Evolutionary conservation across 2,113 vertebrate species (phyloP).

Genomic region (Sclerurus mexicanus): DNA sequence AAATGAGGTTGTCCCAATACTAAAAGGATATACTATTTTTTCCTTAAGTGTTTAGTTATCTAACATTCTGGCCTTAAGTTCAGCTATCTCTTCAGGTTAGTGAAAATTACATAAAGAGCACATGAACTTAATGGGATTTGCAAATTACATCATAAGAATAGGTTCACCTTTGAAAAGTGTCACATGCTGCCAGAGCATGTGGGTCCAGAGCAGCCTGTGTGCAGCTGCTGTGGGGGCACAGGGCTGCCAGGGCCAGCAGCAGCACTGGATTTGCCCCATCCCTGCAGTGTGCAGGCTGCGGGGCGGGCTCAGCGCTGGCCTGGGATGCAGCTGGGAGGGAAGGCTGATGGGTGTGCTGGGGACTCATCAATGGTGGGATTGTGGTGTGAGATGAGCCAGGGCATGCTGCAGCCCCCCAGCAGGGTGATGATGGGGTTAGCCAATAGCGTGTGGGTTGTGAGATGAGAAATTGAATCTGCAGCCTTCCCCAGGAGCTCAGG

Average conservation of each 20-base stretch:
- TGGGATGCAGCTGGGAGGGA: no score
- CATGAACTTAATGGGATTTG: neutral
- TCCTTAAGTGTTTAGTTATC: neutral
- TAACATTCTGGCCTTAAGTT: neutral
- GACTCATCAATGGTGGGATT: neutral
- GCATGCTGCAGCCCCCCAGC: neutral
- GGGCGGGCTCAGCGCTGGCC: accelerated
- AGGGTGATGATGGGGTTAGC: neutral
- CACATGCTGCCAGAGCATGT: accelerated
- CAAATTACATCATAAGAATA: neutral
- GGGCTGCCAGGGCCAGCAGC: neutral
- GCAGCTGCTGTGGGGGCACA: neutral
- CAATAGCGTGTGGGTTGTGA: accelerated
- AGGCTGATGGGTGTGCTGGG: neutral
- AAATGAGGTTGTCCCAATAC: neutral
- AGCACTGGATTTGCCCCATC: neutral
- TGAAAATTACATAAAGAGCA: neutral
- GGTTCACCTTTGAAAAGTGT: neutral
- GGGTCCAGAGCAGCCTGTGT: neutral
- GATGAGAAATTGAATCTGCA: neutral
- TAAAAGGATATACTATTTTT: neutral
- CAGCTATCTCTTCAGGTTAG: neutral
- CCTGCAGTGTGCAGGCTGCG: neutral
- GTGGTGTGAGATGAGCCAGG: neutral
- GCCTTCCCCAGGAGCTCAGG: neutral